These are phyloP conservation scores for Hydrophis major DNA, from an alignment of 2,797 vertebrate species.

Conservation along the genomic window DNA sequence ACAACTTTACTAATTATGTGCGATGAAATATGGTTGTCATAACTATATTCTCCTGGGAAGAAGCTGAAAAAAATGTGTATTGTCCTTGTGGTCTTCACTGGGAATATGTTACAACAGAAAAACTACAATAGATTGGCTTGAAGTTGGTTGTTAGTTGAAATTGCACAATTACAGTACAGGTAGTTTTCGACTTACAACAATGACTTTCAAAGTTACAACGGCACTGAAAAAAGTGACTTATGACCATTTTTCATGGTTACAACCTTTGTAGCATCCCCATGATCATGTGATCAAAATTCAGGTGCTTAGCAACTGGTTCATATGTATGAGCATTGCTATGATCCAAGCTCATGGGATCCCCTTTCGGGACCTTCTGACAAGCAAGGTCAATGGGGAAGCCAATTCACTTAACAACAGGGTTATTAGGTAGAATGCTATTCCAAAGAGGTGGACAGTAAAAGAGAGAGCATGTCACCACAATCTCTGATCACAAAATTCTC, in stretches of 20 bases:
- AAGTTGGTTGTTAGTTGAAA: not conserved
- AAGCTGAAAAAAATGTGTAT: not conserved
- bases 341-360: too few species aligned
- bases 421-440: not conserved
- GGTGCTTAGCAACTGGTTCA: too few species aligned
- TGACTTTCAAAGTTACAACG: not conserved
- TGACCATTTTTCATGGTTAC: not conserved
- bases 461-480: not conserved
- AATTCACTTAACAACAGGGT: too few species aligned
- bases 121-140: not conserved
- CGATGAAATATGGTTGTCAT: not conserved
- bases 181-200: not conserved
- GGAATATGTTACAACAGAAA: not conserved
- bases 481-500: not conserved
- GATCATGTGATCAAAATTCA: too few species aligned
- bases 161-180: not conserved
- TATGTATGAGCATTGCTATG: too few species aligned
- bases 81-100: not conserved
- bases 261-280: too few species aligned
- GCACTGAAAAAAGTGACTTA: not conserved
- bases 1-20: not conserved
- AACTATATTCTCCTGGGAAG: not conserved
- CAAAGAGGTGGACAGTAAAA: not conserved
- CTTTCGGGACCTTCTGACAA: too few species aligned
- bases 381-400: too few species aligned